These are phyloP conservation scores for Macrochelys suwanniensis DNA, from an alignment of 2,797 vertebrate genomes.

Conservation along the genomic window DNA sequence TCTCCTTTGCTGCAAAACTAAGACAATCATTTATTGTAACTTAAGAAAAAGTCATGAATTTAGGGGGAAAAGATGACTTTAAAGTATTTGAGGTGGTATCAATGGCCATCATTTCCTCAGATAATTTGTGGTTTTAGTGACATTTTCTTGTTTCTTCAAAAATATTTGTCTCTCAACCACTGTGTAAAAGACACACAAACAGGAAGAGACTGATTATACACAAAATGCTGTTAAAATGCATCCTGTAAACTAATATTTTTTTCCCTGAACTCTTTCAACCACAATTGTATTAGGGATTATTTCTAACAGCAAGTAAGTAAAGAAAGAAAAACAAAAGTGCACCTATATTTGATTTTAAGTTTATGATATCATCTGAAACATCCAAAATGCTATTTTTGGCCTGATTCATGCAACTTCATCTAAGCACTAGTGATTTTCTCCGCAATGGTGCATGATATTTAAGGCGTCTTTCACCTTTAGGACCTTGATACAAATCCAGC, in stretches of 20 bases:
- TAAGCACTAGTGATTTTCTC: too few species aligned
- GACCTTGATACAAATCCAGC: neutral
- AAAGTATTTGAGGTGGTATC: neutral
- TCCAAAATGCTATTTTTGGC: too few species aligned
- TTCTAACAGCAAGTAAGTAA: neutral
- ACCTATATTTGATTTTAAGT: too few species aligned
- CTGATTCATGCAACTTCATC: too few species aligned
- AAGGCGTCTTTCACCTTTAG: neutral
- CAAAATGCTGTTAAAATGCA: neutral
- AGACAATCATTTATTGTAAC: neutral
- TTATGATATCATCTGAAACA: too few species aligned
- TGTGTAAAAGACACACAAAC: neutral
- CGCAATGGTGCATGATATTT: too few species aligned
- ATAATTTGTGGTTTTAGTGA: neutral
- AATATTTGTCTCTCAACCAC: neutral
- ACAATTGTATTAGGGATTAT: neutral
- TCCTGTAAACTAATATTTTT: neutral
- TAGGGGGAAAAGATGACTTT: neutral
- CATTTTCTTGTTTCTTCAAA: neutral
- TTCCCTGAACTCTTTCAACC: neutral
- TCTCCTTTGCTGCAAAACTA: neutral
- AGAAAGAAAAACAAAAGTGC: too few species aligned
- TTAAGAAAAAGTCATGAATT: neutral
- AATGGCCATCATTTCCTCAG: neutral
- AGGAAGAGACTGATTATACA: neutral